Conservation (phyloP, 2,113 vertebrate genomes). For the Okapia johnstoni region DNA sequence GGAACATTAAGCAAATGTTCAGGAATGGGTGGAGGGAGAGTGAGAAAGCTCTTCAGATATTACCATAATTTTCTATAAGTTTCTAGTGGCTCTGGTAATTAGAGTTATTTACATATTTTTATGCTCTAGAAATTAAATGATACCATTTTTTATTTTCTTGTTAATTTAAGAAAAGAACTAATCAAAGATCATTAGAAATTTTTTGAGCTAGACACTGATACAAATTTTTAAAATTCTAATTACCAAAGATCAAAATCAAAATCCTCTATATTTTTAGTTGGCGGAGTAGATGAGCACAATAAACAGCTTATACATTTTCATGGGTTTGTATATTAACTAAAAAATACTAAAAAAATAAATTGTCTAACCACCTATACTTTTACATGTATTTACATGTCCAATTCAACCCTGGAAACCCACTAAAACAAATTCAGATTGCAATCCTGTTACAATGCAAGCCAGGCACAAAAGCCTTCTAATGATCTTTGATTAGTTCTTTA, state of each 20-base stretch:
- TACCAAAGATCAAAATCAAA: slow-evolving; percentile 73
- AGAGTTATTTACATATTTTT: slow-evolving; percentile 75
- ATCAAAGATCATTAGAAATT: slow-evolving; percentile 94
- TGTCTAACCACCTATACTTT: slow-evolving; percentile 68
- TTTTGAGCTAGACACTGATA: slow-evolving; percentile 75
- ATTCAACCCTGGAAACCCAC: slow-evolving; percentile 72
- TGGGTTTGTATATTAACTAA: slow-evolving; percentile 76
- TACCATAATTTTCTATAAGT: slow-evolving; percentile 64
- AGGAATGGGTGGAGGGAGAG: slow-evolving; percentile 28
- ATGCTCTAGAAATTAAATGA: slow-evolving; percentile 70
- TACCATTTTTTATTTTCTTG: slow-evolving; percentile 84
- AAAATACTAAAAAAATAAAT: slow-evolving; percentile 61
- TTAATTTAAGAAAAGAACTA: slow-evolving; percentile 93
- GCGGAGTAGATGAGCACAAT: slow-evolving; percentile 69
- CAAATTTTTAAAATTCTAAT: slow-evolving; percentile 76
- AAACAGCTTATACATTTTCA: slow-evolving; percentile 79
- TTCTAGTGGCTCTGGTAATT: slow-evolving; percentile 61
- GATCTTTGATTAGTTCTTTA: slow-evolving; percentile 99
- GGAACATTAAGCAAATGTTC: slow-evolving; percentile 49
- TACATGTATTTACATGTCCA: slow-evolving; percentile 78
- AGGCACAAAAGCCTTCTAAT: slow-evolving; percentile 94
- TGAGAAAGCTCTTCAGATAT: slow-evolving; percentile 65
- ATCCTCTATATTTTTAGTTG: slow-evolving; percentile 70
- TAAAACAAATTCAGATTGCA: slow-evolving; percentile 85
- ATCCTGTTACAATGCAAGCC: slow-evolving; percentile 82